Evolutionary conservation across 2,888 invertebrate species (phyloP), one percentile per base, ranked within the genome.

Genomic region (Nebria salina): DNA sequence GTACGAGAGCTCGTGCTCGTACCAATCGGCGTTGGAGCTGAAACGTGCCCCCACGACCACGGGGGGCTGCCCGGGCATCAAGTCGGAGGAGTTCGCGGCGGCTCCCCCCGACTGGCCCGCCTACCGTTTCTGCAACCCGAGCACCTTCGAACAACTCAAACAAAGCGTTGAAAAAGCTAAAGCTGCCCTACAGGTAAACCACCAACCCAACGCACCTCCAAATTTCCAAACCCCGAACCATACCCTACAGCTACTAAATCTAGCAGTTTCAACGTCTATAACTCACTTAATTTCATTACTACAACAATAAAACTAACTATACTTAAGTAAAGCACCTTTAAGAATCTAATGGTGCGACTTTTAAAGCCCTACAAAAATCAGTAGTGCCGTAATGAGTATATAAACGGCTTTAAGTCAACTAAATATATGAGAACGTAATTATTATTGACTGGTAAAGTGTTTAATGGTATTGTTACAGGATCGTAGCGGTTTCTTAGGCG

Each of bases 1-100:
- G 96, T 96, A 96, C 93, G 96, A 96, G 92, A 96, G 96, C 91
- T 96, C 96, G 87, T 96, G 96, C 91, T 96, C 96, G 89, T 96
- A 96, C 91, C 95, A 96, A 87, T 90, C 89, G 86, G 90, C 90
- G 85, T 87, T 89, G 83, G 89, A 89, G 84, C 86, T 89, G 85
- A 89, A 89, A 85, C 87, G 89, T 68, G 86, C 86, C 83, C 85
- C 87, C 75, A 83, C 72, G 34, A 66, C 75, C 64, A 80, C 83
- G 20, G 81, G 75, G 74, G 72, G 65, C 41, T 66, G 64, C 54
- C 81, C 76, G 66, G 88, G 88, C 78, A 88, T 88, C 84, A 89
- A 89, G 87, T 90, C 88, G 84, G 89, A 88, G 85, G 89, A 89
- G 83, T 89, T 88, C 82, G 86, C 86, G 41, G 92, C 93, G 5